Percentiles rank a stretch among this genome's conserved stretches.
phyloP scores from a whole-genome alignment of 2,888 invertebrate species.

The Leptarthrus brevirostris region DNA sequence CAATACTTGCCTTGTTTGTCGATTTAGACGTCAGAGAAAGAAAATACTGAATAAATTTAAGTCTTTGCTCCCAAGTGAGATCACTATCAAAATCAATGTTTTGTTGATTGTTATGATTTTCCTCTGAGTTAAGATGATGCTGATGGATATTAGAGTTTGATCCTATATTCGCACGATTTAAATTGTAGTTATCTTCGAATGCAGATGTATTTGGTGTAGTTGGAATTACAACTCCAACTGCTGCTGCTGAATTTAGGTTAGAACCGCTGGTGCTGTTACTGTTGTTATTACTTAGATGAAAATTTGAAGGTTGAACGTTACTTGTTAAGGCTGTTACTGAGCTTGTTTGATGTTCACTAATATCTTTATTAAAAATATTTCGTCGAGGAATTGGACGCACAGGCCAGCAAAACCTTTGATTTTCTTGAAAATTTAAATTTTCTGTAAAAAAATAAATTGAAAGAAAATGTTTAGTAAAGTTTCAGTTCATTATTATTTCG shows the following conservation, averaged over 20 bases:
- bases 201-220: conserved; percentile 59
- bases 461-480: background rate
- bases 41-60: conserved; percentile 56
- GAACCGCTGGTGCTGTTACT: conserved; percentile 12
- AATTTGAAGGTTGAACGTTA: conserved; percentile 48
- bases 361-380: conserved; percentile 51
- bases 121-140: conserved; percentile 17
- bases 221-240: conserved; percentile 63
- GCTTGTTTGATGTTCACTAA: conserved; percentile 9
- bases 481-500: too few species aligned
- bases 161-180: conserved; percentile 32
- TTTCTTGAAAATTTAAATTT: conserved; percentile 60
- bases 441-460: conserved; percentile 54
- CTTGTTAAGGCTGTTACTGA: conserved; percentile 47
- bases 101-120: conserved; percentile 21
- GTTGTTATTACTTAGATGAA: conserved; percentile 40
- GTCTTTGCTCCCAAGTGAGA: conserved; percentile 54
- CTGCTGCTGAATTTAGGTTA: conserved; percentile 55
- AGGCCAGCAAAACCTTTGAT: conserved; percentile 65
- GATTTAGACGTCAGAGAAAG: conserved; percentile 54
- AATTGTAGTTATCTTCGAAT: conserved; percentile 48
- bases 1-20: conserved; percentile 35
- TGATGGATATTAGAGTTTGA: conserved; percentile 64
- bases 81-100: conserved; percentile 48
- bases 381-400: conserved; percentile 65